Base-by-base conservation (phyloP, 2,888 invertebrate species). In the Drosophila eohydei region DNA sequence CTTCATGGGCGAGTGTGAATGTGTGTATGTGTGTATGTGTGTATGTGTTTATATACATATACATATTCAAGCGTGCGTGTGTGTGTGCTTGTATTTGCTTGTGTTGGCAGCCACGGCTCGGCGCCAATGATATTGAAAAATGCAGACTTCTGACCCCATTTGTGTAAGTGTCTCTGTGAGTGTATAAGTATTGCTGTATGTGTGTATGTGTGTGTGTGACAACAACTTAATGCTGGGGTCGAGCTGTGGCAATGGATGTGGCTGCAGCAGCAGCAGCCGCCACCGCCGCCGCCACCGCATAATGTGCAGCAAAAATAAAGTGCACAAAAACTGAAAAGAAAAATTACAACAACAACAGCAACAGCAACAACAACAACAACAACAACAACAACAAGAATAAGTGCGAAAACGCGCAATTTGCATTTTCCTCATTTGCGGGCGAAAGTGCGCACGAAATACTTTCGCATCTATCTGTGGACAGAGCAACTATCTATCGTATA, bases 81-180 rank as follows among this genome's bases (percentile, higher is more conserved):
- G 41, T 62, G 26, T 67, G 44, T 44, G 30, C 57, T 34, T 54
- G 26, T 48, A 36, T 62, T 30, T 67, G 44, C 41, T 26, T 51
- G 36, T 72, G 74, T 67, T 71, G 75, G 74, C 76, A 78, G 65
- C 69, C 52, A 50, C 60, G 26, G 50, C 51, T 60, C 62, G 80
- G 80, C 80, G 80, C 80, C 80, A 77, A 46, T 81, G 80, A 71
- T 80, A 80, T 80, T 80, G 81, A 80, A 80, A 78, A 80, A 67
- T 80, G 52, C 81, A 80, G 80, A 80, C 80, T 74, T 80, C 65
- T 78, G 80, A 80, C 80, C 80, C 68, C 81, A 77, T 78, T 80
- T 72, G 59, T 57, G 69, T 58, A 54, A 66, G 74, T 68, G 68
- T 62, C 60, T 28, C 38, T 38, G 36, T 14, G 11, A 44, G 12